phyloP scores from a whole-genome alignment of 1,140 invertebrate genomes.

The Drosophila willistoni region DNA sequence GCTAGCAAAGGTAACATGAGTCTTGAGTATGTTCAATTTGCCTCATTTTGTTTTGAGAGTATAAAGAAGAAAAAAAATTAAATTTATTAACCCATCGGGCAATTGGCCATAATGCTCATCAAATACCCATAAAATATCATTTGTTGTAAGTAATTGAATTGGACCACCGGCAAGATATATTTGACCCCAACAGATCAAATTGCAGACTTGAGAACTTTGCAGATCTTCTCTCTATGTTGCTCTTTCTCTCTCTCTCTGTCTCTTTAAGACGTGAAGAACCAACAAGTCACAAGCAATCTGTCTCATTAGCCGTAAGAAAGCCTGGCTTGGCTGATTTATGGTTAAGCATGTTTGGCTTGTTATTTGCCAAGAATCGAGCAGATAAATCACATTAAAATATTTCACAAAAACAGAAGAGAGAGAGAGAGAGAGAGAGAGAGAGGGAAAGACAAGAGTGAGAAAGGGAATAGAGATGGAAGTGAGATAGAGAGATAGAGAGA shows the following conservation, averaged over 20 bases:
- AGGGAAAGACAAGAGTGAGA: not conserved
- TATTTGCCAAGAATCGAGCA: conserved; percentile 45
- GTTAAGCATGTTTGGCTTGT: conserved; percentile 20
- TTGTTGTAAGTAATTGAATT: conserved; percentile 55
- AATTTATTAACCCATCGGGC: conserved; percentile 65
- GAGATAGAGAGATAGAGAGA: conserved; percentile 1
- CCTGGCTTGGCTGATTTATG: conserved; percentile 64
- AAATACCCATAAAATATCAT: conserved; percentile 79
- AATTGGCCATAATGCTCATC: conserved; percentile 72
- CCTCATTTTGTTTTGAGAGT: not conserved
- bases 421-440: conserved; percentile 1
- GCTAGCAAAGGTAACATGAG: too few species aligned
- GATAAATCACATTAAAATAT: conserved; percentile 81
- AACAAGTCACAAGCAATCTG: conserved; percentile 54
- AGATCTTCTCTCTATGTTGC: not conserved
- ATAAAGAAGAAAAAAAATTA: not conserved
- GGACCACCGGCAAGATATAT: conserved; percentile 41
- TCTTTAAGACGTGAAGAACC: not conserved
- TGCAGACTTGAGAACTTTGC: not conserved
- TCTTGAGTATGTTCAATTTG: not conserved
- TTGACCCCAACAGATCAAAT: conserved; percentile 29
- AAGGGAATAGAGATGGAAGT: not conserved
- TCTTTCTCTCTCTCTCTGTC: conserved; percentile 3
- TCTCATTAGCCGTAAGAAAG: conserved; percentile 72
- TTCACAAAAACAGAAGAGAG: conserved; percentile 32